Evolutionary conservation across 1,140 invertebrate genomes (phyloP).

Genomic region (Drosophila lini): DNA sequence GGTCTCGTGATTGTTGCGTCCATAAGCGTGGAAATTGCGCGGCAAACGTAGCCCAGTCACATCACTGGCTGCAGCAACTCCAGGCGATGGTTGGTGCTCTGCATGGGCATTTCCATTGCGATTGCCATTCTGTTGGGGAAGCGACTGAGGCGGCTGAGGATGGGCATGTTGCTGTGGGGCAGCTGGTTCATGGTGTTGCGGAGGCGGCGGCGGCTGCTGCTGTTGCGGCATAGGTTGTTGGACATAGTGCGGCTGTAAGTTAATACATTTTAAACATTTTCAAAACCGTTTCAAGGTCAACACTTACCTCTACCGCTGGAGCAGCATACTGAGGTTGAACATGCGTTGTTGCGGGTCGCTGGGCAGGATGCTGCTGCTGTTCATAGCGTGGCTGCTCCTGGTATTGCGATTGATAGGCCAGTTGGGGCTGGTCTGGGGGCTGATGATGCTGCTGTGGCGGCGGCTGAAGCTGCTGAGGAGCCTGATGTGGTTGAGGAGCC

Average conservation of each 20-base stretch:
- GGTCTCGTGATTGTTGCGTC: conserved; percentile 79
- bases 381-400: conserved; percentile 42
- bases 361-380: conserved; percentile 21
- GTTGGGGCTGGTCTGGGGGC: conserved; percentile 32
- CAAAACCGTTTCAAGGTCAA: too few relatives aligned
- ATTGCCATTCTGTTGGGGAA: conserved; percentile 37
- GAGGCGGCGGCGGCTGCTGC: conserved; percentile 1
- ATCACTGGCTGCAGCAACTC: conserved; percentile 11
- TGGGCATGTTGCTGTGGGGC: conserved; percentile 15
- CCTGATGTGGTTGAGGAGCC: conserved; percentile 11
- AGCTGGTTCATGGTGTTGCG: conserved; percentile 17
- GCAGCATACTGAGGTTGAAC: conserved; percentile 32
- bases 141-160: conserved; percentile 5
- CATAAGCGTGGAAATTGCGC: conserved; percentile 73
- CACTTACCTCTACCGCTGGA: conserved; percentile 27
- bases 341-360: conserved; percentile 9
- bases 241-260: conserved; percentile 11
- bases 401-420: conserved; percentile 39
- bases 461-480: conserved; percentile 19
- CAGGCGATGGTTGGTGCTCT: not conserved
- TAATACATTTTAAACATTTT: not conserved
- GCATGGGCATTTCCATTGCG: conserved; percentile 33
- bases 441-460: conserved; percentile 33
- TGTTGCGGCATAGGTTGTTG: conserved; percentile 18
- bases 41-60: conserved; percentile 62